These are phyloP conservation scores for Yponomeuta malinellus DNA, from an alignment of 2,888 invertebrate genomes.

Conservation along the genomic window DNA sequence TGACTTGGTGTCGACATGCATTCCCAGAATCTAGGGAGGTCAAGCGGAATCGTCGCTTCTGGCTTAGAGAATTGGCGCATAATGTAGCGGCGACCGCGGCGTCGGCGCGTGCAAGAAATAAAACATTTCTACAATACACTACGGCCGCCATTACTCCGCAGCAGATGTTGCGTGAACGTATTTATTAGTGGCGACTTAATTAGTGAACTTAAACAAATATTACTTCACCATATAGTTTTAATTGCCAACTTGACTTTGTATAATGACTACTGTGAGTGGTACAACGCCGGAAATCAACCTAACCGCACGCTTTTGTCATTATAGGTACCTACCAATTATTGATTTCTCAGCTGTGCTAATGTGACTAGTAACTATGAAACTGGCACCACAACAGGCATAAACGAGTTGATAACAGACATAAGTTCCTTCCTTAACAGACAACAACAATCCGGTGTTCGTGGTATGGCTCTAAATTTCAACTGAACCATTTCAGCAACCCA, in stretches of 20 bases:
- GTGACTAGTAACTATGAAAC: not conserved
- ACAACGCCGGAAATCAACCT: not conserved
- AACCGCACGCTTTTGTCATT: not conserved
- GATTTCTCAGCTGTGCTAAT: not conserved
- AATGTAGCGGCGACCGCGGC: too few relatives aligned
- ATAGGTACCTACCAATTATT: not conserved
- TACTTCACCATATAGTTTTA: slow-evolving; percentile 65
- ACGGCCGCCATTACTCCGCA: slow-evolving; percentile 44
- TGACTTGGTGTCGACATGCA: too few relatives aligned
- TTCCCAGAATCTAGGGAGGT: too few relatives aligned
- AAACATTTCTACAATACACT: slow-evolving; percentile 51
- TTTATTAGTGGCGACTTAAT: slow-evolving; percentile 67
- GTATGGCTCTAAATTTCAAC: not conserved
- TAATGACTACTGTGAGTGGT: slow-evolving; percentile 38
- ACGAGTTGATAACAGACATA: not conserved
- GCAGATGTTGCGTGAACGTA: slow-evolving; percentile 69
- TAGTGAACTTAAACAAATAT: slow-evolving; percentile 72
- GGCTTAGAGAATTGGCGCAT: too few relatives aligned
- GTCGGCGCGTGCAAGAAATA: slow-evolving; percentile 36
- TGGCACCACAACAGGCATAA: not conserved
- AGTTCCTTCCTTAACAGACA: not conserved
- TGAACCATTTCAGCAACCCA: not conserved
- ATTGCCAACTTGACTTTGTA: slow-evolving; percentile 43
- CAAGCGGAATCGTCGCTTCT: too few relatives aligned
- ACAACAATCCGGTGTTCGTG: not conserved